These are phyloP conservation scores for Epinephelus awoara DNA, from an alignment of 2,797 vertebrate genomes.

Conservation along the genomic window DNA sequence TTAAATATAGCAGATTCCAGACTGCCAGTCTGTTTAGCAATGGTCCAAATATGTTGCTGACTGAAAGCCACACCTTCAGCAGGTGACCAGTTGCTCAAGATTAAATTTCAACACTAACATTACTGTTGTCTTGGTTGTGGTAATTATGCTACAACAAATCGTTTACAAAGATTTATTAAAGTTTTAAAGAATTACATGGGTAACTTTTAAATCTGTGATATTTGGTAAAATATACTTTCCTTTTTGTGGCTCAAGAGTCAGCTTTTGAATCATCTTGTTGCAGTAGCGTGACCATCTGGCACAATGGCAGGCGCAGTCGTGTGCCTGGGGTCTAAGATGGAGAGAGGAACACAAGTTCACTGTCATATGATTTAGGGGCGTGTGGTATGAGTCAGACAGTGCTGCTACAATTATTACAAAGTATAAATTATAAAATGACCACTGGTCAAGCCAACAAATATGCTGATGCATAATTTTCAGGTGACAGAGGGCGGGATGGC, in stretches of 20 bases:
- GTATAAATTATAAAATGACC: background rate
- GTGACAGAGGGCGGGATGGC: background rate
- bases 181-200: background rate
- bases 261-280: conserved; percentile 12
- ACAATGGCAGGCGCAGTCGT: conserved; percentile 23
- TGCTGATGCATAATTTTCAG: background rate
- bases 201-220: background rate
- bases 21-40: background rate
- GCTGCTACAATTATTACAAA: conserved; percentile 5
- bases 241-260: background rate
- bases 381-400: conserved; percentile 21
- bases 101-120: background rate
- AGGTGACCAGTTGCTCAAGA: too few species aligned
- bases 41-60: background rate
- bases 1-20: too few species aligned
- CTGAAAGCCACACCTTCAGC: background rate
- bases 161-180: background rate
- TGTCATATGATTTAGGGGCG: conserved; percentile 2
- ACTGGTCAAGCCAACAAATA: background rate
- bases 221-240: background rate
- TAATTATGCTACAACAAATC: background rate
- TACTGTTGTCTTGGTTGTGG: too few species aligned
- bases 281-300: conserved; percentile 33
- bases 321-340: conserved; percentile 14
- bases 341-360: conserved; percentile 24